Base-by-base conservation (phyloP, 1,140 invertebrate species). In the Bombus confusus region DNA sequence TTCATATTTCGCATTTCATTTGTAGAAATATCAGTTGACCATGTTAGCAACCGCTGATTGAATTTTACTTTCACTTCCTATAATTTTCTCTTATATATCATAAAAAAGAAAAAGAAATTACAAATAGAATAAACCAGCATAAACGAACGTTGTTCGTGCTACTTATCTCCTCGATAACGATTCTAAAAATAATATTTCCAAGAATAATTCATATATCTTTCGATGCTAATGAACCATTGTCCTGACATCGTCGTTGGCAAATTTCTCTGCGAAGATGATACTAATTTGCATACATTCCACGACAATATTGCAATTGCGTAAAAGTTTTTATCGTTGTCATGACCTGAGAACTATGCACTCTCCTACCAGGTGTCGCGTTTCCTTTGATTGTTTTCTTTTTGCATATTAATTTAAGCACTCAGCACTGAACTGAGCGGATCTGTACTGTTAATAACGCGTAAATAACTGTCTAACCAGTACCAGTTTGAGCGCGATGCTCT, bases 31-130 rank as follows among this genome's bases (percentile, higher is more conserved):
- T 41, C 15, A 9, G 25, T 71, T 37, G 37, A 71, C 31, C 10
- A 34, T n/a, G 28, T 39, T 25, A 37, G 15, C n/a, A 34, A 6
- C 9, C 31, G 72, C 25, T 25, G 43, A 75, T 34, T 52, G 43
- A 75, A 52, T 34, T 74, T 74, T 52, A 74, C 73, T 75, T 75
- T 75, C 72, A 74, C 72, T 74, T 74, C 31, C 72, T 52, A 34
- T 31, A 43, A 41, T 28, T 43, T 73, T 43, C 22, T 8, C 43
- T 10, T 43, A 10, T 9, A 13, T 9, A 52, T 62, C 3, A 6
- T 25, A 25, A 34, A 15, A 39, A 12, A 28, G 25, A 12, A 25
- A 13, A 71, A 18, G 13, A 10, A 68, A 34, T 52, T 22, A 68
- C 25, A 34, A 22, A 68, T 72, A n/a, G 28, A 18, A 41, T 41